Evolutionary conservation across 2,888 invertebrate species (phyloP), one percentile per base, ranked within the genome.

Genomic region (Chymomyza fuscimana): DNA sequence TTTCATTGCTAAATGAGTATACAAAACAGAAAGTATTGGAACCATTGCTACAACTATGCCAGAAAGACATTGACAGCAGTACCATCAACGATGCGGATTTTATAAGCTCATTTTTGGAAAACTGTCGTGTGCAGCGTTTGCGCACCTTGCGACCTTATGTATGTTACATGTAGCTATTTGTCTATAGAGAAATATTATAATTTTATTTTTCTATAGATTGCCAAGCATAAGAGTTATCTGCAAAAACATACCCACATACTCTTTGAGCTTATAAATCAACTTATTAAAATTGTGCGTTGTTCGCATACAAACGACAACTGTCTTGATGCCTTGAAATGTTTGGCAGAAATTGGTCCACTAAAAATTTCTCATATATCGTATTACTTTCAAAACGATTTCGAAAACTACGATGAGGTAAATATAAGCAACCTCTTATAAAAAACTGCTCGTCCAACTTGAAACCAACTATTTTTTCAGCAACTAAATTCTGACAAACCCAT

Each of bases 291-390:
- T 72, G 82, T 88, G n/a, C 83, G 89, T 4, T 81, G 82, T 12
- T 73, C 79, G 4, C 63, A 73, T 12, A 81, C 80, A 32, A 54
- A 62, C 1, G 58, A 74, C 9, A 70, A 77, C 32, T 93, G 93
- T 58, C 90, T 94, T 52, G 95, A 95, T 92, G 96, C 96, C 0
- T 93, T 95, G n/a, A 94, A 94, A 83, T 97, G 97, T 91, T 92
- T 91, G 46, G 91, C 90, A 5, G 86, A 90, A 77, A 88, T 91
- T 50, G 91, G 91, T 0, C 83, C 91, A 0, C 56, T 90, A 0
- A 86, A 85, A 69, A 77, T 91, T 36, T 71, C 74, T 0, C 82
- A 86, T 50, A 79, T 80, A 32, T 83, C 88, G 0, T 91, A 86
- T 71, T 91, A 89, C 73, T 91, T 91, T 70, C 82, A 89, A 78